Conservation (phyloP, 2,113 vertebrate genomes). For the Bufo bufo region DNA sequence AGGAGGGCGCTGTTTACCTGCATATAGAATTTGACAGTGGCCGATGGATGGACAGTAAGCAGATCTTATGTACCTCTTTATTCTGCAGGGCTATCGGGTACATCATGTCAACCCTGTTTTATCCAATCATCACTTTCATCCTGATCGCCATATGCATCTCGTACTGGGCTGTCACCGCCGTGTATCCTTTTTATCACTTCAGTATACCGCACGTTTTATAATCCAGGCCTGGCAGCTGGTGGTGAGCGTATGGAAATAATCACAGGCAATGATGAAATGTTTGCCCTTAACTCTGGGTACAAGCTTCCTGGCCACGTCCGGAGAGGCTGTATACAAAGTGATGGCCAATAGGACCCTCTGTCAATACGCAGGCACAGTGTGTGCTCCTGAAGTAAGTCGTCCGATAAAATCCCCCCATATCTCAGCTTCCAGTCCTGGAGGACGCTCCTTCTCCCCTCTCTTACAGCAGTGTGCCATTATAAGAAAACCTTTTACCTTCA, state of each 20-base stretch:
- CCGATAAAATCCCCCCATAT: not conserved
- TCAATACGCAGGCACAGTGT: constrained; percentile 84
- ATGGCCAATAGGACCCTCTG: constrained; percentile 78
- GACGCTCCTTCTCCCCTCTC: too few relatives aligned
- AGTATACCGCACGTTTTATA: not conserved
- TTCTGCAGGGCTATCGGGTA: constrained; percentile 85
- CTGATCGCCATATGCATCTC: constrained; percentile 89
- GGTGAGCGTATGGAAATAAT: not conserved
- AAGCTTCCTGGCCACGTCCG: constrained; percentile 92
- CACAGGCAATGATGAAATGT: not conserved
- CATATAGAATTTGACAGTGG: not conserved
- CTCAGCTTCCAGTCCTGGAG: not conserved
- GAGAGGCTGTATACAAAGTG: constrained; percentile 89
- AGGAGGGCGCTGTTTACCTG: not conserved
- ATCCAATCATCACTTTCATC: constrained; percentile 89
- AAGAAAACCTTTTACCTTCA: too few relatives aligned
- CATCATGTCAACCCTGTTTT: constrained; percentile 88
- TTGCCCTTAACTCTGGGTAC: constrained; percentile 70
- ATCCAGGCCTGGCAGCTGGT: not conserved
- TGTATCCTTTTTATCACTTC: constrained; percentile 85
- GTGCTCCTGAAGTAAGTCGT: constrained; percentile 82
- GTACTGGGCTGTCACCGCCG: constrained; percentile 88
- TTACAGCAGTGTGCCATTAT: too few relatives aligned
- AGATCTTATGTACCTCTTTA: constrained; percentile 18
- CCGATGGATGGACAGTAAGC: not conserved